These are phyloP conservation scores for Xenopus laevis DNA, from an alignment of 2,113 vertebrate genomes.

Conservation along the genomic window DNA sequence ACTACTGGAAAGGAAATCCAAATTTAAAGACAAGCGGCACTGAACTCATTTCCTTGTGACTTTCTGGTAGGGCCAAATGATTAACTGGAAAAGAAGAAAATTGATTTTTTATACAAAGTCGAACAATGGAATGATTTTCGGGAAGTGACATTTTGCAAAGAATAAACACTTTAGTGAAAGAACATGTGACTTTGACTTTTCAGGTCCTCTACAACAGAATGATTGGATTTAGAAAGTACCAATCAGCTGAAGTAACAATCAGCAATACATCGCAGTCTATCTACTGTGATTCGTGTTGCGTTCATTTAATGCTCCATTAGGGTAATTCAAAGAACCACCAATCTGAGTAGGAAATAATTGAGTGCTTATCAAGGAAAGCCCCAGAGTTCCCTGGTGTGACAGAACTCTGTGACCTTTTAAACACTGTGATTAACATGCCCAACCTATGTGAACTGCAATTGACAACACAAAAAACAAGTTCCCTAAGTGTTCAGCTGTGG, in stretches of 20 bases:
- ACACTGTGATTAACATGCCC: slow-evolving; percentile 43
- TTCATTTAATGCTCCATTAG: slow-evolving; percentile 46
- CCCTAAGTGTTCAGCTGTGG: slow-evolving; percentile 35
- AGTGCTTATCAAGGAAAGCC: slow-evolving; percentile 44
- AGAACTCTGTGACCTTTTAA: slow-evolving; percentile 43
- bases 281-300: slow-evolving; percentile 43
- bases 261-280: slow-evolving; percentile 41
- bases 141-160: slow-evolving; percentile 29
- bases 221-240: slow-evolving; percentile 45
- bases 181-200: slow-evolving; percentile 43
- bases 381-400: slow-evolving; percentile 39
- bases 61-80: too few species aligned
- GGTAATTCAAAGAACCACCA: slow-evolving; percentile 46
- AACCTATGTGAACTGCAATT: slow-evolving; percentile 30
- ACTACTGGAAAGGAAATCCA: too few species aligned
- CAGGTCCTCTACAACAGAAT: slow-evolving; percentile 36
- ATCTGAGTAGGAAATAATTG: slow-evolving; percentile 47
- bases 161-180: slow-evolving; percentile 38
- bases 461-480: slow-evolving; percentile 39
- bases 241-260: slow-evolving; percentile 44
- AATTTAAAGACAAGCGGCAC: too few species aligned
- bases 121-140: slow-evolving; percentile 36
- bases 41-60: too few species aligned
- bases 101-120: slow-evolving; percentile 23
- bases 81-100: background rate